phyloP scores from a whole-genome alignment of 2,888 invertebrate genomes.

The Oscheius myriophilus region DNA sequence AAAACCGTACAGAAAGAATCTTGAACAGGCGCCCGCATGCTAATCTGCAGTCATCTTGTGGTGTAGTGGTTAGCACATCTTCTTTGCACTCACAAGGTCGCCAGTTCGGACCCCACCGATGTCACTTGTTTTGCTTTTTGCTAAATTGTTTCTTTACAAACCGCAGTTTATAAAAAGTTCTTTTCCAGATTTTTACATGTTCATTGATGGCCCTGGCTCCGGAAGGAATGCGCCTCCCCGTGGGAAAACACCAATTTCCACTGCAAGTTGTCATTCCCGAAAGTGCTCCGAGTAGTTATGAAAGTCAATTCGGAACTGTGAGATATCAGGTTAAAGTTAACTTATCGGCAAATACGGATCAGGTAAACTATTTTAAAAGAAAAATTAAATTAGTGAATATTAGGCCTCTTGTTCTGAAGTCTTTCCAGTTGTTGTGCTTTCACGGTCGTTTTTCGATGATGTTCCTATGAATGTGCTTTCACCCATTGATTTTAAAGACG shows the following conservation, averaged over 20 bases:
- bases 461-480: conserved; percentile 62
- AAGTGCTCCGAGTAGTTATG: conserved; percentile 60
- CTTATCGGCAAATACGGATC: conserved; percentile 61
- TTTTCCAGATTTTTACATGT: conserved; percentile 56
- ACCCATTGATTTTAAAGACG: conserved; percentile 65
- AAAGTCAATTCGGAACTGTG: conserved; percentile 66
- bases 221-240: conserved; percentile 46
- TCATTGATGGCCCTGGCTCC: conserved; percentile 51
- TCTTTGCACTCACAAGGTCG: too few species aligned
- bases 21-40: conserved; percentile 25
- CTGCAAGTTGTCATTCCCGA: conserved; percentile 62
- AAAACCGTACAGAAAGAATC: too few species aligned
- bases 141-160: too few species aligned
- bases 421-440: conserved; percentile 66
- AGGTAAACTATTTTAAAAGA: conserved; percentile 47
- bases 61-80: too few species aligned
- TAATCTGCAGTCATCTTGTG: neutral
- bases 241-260: conserved; percentile 66
- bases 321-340: conserved; percentile 64
- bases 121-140: too few species aligned
- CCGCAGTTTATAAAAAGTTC: too few species aligned
- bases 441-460: conserved; percentile 66
- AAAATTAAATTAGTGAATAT: conserved; percentile 5
- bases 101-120: too few species aligned
- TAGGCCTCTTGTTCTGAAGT: conserved; percentile 63